Base-by-base conservation (phyloP, 2,888 invertebrate species). In the Cosmorhoe ocellata region DNA sequence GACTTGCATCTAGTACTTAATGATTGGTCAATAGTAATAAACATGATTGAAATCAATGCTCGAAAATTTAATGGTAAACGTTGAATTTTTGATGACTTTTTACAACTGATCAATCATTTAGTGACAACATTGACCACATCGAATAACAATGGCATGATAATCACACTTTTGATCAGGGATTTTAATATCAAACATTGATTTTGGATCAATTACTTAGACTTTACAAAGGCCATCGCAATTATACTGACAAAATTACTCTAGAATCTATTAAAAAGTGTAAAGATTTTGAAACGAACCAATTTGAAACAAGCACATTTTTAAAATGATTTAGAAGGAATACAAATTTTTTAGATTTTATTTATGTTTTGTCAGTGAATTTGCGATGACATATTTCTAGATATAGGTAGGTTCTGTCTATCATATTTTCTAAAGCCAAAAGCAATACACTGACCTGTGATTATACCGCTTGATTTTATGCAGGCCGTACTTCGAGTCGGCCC, bases 401-500 rank as follows among this genome's bases (percentile, higher is more conserved):
- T n/a, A n/a, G n/a, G n/a, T n/a, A n/a, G n/a, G n/a, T n/a, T n/a
- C n/a, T n/a, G n/a, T n/a, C n/a, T n/a, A n/a, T n/a, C n/a, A n/a
- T n/a, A n/a, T n/a, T n/a, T n/a, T n/a, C n/a, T n/a, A n/a, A n/a
- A n/a, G n/a, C n/a, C n/a, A n/a, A n/a, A n/a, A n/a, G n/a, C n/a
- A n/a, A n/a, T n/a, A 53, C 37, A 85, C 91, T 92, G 94, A 98
- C 98, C 98, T 97, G 93, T 97, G 97, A 92, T 98, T 98, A 93
- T 98, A 98, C 91, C 98, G 96, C 93, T 98, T 98, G 90, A 99
- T 93, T 93, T 98, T 98, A 91, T 97, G 97, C 76, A 99, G 93
- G 79, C 99, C 98, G 88, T 98, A 98, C 93, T 97, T 98, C 79
- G 98, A 97, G 90, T 98, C 98, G 79, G 97, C 97, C 69, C 98